Evolutionary conservation across 2,888 invertebrate species (phyloP), one percentile per base, ranked within the genome.

Genomic region (Mesopsocus fuscifrons): DNA sequence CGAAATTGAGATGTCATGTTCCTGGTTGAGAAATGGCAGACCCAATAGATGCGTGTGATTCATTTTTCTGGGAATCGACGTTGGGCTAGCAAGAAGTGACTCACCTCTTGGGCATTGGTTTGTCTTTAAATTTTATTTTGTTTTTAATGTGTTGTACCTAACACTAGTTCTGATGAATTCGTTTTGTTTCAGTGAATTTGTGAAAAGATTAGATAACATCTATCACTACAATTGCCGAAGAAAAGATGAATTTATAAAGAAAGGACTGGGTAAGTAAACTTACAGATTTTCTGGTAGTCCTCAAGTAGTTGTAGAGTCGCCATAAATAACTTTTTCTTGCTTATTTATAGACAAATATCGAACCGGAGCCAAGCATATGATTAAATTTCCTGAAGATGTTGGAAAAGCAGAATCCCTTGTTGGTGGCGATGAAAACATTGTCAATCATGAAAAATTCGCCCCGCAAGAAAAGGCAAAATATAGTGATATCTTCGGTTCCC

Each of bases 241-340:
- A 49, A 85, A 85, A 62, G 66, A 71, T 61, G 83, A 84, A 51
- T 84, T 84, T 55, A 83, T 85, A 51, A 76, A 68, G 54, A 80
- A 81, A 62, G 85, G 85, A 53, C 65, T 81, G 55, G 77, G 85
- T 87, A 69, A 68, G 75, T 66, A 49, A 21, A 41, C 46, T 34
- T 34, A 26, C 21, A 31, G n/a, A n/a, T n/a, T n/a, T n/a, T n/a
- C n/a, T n/a, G n/a, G n/a, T n/a, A n/a, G n/a, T n/a, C n/a, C n/a
- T n/a, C n/a, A n/a, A n/a, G n/a, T n/a, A n/a, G n/a, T n/a, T n/a
- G n/a, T n/a, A n/a, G n/a, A n/a, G n/a, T n/a, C n/a, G n/a, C n/a
- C n/a, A n/a, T n/a, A n/a, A n/a, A n/a, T n/a, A n/a, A n/a, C n/a
- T n/a, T n/a, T n/a, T n/a, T n/a, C n/a, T n/a, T n/a, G n/a, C n/a